Conservation (phyloP, 2,113 vertebrate species). For the Myrmecobius fasciatus region DNA sequence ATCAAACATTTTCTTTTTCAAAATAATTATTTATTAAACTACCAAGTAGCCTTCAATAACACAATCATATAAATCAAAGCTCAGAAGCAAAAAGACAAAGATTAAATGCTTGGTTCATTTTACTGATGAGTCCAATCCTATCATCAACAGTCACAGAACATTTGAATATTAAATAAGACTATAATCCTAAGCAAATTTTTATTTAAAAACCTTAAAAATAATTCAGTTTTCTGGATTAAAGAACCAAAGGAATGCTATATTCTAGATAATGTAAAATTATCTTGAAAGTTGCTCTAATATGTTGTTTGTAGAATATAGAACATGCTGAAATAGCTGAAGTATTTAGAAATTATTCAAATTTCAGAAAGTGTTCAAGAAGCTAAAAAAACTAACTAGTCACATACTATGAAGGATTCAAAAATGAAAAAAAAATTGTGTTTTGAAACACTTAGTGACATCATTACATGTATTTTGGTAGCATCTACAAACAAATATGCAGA, state of each 20-base stretch:
- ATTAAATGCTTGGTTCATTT: slow-evolving; percentile 44
- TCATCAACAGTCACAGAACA: slow-evolving; percentile 45
- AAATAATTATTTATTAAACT: slow-evolving; percentile 54
- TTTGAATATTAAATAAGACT: slow-evolving; percentile 31
- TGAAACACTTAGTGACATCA: slow-evolving; percentile 48
- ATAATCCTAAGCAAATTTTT: slow-evolving; percentile 24
- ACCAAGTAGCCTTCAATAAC: slow-evolving; percentile 41
- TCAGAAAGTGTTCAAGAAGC: not conserved
- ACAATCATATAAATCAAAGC: slow-evolving; percentile 14
- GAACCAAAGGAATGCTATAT: not conserved
- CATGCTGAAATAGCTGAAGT: slow-evolving; percentile 19
- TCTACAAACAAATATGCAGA: slow-evolving; percentile 42
- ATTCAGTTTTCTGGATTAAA: slow-evolving; percentile 10
- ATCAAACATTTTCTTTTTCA: slow-evolving; percentile 56
- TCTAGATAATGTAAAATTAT: not conserved
- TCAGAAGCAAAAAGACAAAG: slow-evolving; percentile 28
- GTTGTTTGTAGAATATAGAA: slow-evolving; percentile 40
- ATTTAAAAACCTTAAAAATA: not conserved
- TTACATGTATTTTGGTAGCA: slow-evolving; percentile 7
- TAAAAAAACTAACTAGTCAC: not conserved
- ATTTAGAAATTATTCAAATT: slow-evolving; percentile 32
- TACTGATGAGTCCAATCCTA: slow-evolving; percentile 42
- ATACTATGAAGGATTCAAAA: not conserved
- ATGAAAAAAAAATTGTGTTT: slow-evolving; percentile 28
- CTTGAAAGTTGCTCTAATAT: slow-evolving; percentile 34